These are phyloP conservation scores for Periophthalmodon schlosseri DNA, from an alignment of 2,113 vertebrate species.

Conservation along the genomic window DNA sequence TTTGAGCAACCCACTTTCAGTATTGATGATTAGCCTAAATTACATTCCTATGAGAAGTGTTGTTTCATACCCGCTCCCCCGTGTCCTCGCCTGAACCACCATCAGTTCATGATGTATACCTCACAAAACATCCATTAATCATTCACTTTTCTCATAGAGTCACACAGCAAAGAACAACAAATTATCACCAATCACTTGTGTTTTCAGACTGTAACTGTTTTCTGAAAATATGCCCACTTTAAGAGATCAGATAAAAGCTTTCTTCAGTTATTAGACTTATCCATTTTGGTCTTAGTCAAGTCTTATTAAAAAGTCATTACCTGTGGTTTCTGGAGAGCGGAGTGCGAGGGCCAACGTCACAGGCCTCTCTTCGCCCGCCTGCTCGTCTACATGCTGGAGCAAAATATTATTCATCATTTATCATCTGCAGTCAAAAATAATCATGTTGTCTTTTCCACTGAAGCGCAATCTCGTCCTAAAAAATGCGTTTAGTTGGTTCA, in stretches of 20 bases:
- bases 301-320: slow-evolving; percentile 57
- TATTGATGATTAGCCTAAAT: background rate
- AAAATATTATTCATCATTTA: slow-evolving; percentile 54
- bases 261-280: slow-evolving; percentile 30
- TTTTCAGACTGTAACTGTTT: background rate
- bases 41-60: background rate
- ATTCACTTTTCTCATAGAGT: background rate
- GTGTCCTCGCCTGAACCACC: background rate
- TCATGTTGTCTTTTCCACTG: background rate
- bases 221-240: background rate
- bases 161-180: background rate
- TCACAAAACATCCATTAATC: background rate
- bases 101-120: slow-evolving; percentile 1
- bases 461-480: background rate
- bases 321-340: slow-evolving; percentile 27
- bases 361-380: slow-evolving; percentile 21
- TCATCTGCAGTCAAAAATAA: slow-evolving; percentile 11
- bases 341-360: slow-evolving; percentile 23
- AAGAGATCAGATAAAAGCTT: background rate
- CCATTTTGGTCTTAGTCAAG: slow-evolving; percentile 25
- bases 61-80: background rate
- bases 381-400: slow-evolving; percentile 35
- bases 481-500: background rate
- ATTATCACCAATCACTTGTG: background rate
- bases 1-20: slow-evolving; percentile 2